phyloP scores from a whole-genome alignment of 1,140 invertebrate genomes.

The Dendrolimus kikuchii region DNA sequence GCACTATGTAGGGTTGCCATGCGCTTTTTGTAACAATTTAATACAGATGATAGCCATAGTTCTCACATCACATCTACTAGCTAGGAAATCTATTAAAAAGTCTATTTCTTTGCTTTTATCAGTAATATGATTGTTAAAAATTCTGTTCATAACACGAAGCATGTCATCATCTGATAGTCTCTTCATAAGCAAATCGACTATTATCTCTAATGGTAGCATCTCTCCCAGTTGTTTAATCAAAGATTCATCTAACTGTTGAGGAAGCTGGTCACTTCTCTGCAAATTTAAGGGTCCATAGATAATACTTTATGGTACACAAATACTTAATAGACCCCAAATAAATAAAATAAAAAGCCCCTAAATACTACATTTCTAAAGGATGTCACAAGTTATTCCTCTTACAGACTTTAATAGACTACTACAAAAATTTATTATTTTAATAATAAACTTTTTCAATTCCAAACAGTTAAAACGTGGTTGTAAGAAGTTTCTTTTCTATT shows the following conservation, averaged over 20 bases:
- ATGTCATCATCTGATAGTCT: conserved; percentile 24
- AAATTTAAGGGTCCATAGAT: conserved; percentile 12
- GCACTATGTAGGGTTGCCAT: conserved; percentile 21
- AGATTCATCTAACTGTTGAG: conserved; percentile 24
- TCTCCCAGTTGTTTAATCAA: conserved; percentile 31
- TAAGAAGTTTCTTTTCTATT: too few species aligned
- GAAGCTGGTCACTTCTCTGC: conserved; percentile 35
- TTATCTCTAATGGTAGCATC: conserved; percentile 20
- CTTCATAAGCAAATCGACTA: conserved; percentile 25
- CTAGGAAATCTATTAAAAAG: conserved; percentile 33
- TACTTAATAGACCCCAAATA: neutral
- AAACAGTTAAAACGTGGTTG: too few species aligned
- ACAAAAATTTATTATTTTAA: too few species aligned
- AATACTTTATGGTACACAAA: too few species aligned
- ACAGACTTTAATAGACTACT: too few species aligned
- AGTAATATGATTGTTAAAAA: conserved; percentile 25
- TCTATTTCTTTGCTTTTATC: conserved; percentile 17
- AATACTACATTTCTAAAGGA: too few species aligned
- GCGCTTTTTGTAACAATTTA: conserved; percentile 37
- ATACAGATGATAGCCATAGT: conserved; percentile 49
- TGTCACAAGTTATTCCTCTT: too few species aligned
- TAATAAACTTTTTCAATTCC: too few species aligned
- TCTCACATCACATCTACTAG: conserved; percentile 31
- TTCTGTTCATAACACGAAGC: conserved; percentile 18
- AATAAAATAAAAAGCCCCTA: too few species aligned